phyloP scores from a whole-genome alignment of 2,797 vertebrate species.

The Malurus leucopterus region DNA sequence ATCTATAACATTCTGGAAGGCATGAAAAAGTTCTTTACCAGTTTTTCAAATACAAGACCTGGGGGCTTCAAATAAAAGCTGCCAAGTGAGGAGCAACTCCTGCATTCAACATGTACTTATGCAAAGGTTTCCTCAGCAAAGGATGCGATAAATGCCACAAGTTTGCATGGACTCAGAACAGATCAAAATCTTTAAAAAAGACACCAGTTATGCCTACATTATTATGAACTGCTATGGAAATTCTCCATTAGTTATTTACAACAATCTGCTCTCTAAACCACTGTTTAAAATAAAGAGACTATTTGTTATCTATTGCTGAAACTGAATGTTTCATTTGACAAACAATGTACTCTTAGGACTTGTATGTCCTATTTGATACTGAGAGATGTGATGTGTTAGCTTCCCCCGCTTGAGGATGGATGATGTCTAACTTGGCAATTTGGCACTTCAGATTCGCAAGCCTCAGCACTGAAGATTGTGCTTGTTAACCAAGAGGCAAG shows the following conservation, averaged over 20 bases:
- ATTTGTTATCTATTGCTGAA: not conserved
- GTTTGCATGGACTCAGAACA: not conserved
- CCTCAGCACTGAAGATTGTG: not conserved
- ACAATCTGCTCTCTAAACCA: not conserved
- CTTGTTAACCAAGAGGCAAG: constrained; percentile 13
- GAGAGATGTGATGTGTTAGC: not conserved
- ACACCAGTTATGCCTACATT: not conserved
- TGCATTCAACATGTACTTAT: not conserved
- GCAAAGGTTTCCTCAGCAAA: not conserved
- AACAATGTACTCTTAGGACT: not conserved
- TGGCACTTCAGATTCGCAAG: not conserved
- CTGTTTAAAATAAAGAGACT: not conserved
- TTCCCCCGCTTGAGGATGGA: not conserved
- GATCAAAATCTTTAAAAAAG: not conserved
- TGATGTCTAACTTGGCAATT: not conserved
- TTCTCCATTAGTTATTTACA: not conserved
- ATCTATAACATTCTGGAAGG: not conserved
- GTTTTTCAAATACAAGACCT: not conserved
- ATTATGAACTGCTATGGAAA: not conserved
- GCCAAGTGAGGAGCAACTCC: not conserved
- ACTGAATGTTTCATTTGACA: not conserved
- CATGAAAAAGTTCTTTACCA: not conserved
- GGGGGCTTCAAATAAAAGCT: not conserved
- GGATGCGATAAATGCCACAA: not conserved
- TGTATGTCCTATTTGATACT: not conserved